phyloP scores from a whole-genome alignment of 2,888 invertebrate genomes.

The Dugesia japonica region DNA sequence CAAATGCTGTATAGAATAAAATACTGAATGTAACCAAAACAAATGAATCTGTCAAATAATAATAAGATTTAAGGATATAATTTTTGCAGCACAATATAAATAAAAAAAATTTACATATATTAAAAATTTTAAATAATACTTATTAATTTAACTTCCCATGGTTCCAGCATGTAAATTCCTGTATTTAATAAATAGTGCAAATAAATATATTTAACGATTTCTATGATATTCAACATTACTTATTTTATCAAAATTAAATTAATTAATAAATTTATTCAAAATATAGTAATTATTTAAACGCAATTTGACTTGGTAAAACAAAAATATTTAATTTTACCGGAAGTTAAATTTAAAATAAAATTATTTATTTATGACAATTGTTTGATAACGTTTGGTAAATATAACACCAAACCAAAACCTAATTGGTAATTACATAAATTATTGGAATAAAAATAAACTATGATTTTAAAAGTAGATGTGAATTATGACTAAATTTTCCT shows the following conservation, averaged over 20 bases:
- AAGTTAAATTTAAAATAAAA: no score
- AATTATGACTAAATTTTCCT: no score
- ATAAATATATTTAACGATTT: neutral
- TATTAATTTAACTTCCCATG: slow-evolving; percentile 6
- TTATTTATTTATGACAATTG: no score
- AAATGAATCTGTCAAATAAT: neutral
- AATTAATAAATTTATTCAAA: neutral
- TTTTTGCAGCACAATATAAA: no score
- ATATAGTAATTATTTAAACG: no score
- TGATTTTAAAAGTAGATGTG: no score
- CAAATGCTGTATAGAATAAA: neutral
- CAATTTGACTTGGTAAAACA: no score
- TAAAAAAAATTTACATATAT: neutral
- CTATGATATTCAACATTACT: neutral
- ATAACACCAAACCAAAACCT: no score
- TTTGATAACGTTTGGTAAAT: no score
- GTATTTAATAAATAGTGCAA: slow-evolving; percentile 2
- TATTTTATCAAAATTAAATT: neutral
- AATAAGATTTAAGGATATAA: neutral
- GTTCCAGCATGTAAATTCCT: neutral
- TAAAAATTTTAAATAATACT: neutral
- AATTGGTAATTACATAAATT: no score
- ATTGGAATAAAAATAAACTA: no score
- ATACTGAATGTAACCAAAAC: neutral
- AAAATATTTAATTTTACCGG: no score